Evolutionary conservation across 1,140 invertebrate genomes (phyloP).

Genomic region (Pemphigus obesinymphae): DNA sequence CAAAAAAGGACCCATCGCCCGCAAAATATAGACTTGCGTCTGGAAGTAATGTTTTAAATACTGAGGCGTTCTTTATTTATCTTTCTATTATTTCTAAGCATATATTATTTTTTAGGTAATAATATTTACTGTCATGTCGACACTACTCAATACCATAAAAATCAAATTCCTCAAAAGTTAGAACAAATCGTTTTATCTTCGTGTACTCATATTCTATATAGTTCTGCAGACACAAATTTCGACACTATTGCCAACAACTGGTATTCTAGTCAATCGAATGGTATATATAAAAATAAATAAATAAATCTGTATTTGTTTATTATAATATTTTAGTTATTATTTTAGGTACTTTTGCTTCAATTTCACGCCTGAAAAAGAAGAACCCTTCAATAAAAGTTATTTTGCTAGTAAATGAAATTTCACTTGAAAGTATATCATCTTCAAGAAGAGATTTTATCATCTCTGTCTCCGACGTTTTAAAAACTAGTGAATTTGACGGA

Average conservation of each 20-base stretch:
- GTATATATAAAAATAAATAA: background rate
- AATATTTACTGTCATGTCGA: conserved; percentile 22
- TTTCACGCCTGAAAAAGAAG: background rate
- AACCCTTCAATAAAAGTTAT: background rate
- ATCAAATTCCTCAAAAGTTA: conserved; percentile 20
- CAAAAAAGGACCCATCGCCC: background rate
- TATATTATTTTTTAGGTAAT: background rate
- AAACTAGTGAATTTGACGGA: conserved; percentile 14
- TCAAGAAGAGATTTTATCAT: conserved; percentile 6
- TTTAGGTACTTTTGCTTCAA: background rate
- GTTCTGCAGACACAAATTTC: background rate
- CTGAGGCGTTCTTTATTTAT: too few species aligned
- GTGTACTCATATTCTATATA: conserved; percentile 7
- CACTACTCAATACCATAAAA: conserved; percentile 4
- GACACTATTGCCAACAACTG: conserved; percentile 1
- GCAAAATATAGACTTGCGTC: conserved; percentile 16
- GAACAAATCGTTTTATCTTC: background rate
- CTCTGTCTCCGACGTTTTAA: background rate
- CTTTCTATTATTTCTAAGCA: too few species aligned
- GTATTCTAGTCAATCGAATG: conserved; percentile 11
- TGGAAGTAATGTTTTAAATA: background rate
- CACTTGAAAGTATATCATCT: background rate
- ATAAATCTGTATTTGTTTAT: too few species aligned
- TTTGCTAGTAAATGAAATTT: background rate
- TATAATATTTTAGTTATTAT: background rate